phyloP scores from a whole-genome alignment of 2,797 vertebrate species.

The Serranus cabrilla region DNA sequence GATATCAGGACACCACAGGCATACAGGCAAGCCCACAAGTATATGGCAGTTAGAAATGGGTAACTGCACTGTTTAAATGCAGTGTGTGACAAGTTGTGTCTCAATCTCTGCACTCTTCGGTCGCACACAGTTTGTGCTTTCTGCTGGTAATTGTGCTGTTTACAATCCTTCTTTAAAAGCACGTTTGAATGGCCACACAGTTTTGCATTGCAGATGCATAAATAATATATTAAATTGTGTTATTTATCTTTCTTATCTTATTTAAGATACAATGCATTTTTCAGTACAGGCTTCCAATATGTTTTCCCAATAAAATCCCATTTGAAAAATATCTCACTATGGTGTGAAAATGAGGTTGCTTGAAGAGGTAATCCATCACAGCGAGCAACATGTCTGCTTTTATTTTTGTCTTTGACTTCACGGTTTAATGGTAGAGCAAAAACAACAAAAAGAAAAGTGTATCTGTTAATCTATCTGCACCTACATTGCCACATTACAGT shows the following conservation, averaged over 20 bases:
- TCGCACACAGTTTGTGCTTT: constrained; percentile 21
- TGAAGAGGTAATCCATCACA: constrained; percentile 19
- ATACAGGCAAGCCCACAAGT: constrained; percentile 60
- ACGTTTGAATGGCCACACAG: constrained; percentile 21
- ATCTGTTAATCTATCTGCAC: background rate
- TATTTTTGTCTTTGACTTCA: constrained; percentile 20
- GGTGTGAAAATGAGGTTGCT: constrained; percentile 10
- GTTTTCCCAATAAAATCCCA: background rate
- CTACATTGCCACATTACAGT: background rate
- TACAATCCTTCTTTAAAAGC: constrained; percentile 11
- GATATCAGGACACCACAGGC: constrained; percentile 68
- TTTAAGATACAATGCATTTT: background rate
- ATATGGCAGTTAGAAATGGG: constrained; percentile 60
- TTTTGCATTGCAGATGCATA: constrained; percentile 21
- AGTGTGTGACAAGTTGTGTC: constrained; percentile 34
- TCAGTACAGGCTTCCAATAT: background rate
- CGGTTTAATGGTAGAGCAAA: background rate
- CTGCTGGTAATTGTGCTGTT: constrained; percentile 15
- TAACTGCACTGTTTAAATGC: constrained; percentile 42
- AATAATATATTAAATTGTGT: background rate
- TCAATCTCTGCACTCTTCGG: constrained; percentile 28
- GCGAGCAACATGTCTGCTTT: constrained; percentile 13
- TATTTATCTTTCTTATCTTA: constrained; percentile 26
- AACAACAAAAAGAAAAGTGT: too few relatives aligned
- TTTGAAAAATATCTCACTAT: background rate